Evolutionary conservation across 2,888 invertebrate species (phyloP).

Genomic region (Laothoe populi): DNA sequence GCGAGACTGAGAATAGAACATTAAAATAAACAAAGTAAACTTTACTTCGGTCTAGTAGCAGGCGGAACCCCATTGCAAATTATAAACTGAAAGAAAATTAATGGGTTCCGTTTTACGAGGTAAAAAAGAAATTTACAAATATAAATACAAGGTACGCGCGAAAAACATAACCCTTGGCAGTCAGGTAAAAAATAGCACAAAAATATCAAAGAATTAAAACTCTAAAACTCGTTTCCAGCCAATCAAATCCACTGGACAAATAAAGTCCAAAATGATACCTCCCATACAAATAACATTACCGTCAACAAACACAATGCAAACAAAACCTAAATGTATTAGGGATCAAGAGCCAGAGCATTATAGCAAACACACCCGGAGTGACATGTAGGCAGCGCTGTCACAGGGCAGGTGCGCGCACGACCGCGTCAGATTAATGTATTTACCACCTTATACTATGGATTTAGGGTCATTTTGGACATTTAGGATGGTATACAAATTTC

Average conservation of each 20-base stretch:
- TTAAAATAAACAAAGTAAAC: no score
- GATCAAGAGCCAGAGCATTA: conserved; percentile 20
- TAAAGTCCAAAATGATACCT: background rate
- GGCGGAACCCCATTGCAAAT: no score
- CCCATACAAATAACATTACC: background rate
- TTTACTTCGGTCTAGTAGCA: no score
- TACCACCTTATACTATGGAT: conserved; percentile 37
- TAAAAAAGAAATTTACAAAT: no score
- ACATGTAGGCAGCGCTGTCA: conserved; percentile 35
- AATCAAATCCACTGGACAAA: background rate
- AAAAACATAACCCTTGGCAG: no score
- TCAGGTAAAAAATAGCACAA: no score
- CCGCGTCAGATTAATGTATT: conserved; percentile 44
- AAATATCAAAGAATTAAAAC: no score
- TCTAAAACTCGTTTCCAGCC: no score
- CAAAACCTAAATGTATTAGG: conserved; percentile 15
- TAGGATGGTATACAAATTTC: background rate
- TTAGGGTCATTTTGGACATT: conserved; percentile 7
- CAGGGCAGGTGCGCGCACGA: conserved; percentile 44
- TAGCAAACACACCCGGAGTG: conserved; percentile 24
- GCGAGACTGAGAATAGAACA: no score
- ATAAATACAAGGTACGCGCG: no score
- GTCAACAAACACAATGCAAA: background rate
- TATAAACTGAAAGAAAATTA: no score
- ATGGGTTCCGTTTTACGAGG: no score